These are phyloP conservation scores for Meteorus sp. DNA, from an alignment of 1,140 invertebrate species.

Conservation along the genomic window DNA sequence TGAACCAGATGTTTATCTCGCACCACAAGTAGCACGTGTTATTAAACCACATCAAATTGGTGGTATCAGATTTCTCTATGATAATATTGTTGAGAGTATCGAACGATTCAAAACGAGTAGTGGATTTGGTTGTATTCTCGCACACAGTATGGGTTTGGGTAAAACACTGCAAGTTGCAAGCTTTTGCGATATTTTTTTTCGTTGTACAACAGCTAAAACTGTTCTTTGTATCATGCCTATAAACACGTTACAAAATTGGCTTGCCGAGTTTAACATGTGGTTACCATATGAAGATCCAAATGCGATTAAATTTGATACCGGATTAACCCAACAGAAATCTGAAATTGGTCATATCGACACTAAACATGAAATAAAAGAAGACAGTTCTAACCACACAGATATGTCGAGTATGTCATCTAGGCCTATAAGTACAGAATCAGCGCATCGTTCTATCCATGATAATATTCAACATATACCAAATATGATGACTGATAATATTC, in stretches of 20 bases:
- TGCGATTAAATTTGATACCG: constrained; percentile 32
- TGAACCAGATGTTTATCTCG: constrained; percentile 92
- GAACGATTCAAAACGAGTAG: constrained; percentile 84
- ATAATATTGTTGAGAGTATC: constrained; percentile 93
- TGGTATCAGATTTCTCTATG: constrained; percentile 93
- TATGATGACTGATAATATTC: constrained; percentile 36
- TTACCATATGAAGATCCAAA: constrained; percentile 65
- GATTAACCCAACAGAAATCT: constrained; percentile 34
- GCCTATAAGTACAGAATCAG: constrained; percentile 39
- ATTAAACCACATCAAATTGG: constrained; percentile 98
- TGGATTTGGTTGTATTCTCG: constrained; percentile 96
- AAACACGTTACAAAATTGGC: constrained; percentile 98
- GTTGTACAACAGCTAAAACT: constrained; percentile 84
- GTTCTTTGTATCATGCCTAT: constrained; percentile 98
- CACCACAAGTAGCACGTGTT: constrained; percentile 86
- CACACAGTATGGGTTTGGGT: constrained; percentile 99
- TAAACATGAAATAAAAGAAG: constrained; percentile 50
- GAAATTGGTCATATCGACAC: constrained; percentile 33
- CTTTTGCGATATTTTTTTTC: constrained; percentile 94
- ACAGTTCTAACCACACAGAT: constrained; percentile 43
- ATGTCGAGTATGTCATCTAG: constrained; percentile 39
- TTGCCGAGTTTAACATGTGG: constrained; percentile 98
- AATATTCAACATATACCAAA: constrained; percentile 30
- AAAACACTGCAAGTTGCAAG: constrained; percentile 96
- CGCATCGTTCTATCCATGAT: constrained; percentile 26